These are phyloP conservation scores for Lepilemur septentrionalis DNA, from an alignment of 2,797 vertebrate genomes.

Conservation along the genomic window DNA sequence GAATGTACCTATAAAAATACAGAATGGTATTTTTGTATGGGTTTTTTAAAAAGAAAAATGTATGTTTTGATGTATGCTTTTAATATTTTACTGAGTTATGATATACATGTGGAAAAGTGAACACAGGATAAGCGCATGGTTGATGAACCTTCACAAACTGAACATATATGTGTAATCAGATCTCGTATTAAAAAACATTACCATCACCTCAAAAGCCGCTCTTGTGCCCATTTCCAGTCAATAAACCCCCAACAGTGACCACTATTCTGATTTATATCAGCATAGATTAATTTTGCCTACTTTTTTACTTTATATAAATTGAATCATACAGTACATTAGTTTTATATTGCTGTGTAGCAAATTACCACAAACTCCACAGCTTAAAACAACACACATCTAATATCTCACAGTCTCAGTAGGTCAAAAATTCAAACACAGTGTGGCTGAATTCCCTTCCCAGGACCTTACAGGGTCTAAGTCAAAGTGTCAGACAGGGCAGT, in stretches of 20 bases:
- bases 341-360: constrained; percentile 46
- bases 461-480: background rate
- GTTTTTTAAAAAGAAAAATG: background rate
- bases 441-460: background rate
- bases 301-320: constrained; percentile 43
- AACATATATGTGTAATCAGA: background rate
- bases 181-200: background rate
- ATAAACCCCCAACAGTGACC: background rate
- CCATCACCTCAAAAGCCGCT: background rate
- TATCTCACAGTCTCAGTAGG: background rate
- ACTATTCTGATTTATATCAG: constrained; percentile 2
- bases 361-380: background rate
- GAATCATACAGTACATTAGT: background rate
- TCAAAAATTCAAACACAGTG: constrained; percentile 25
- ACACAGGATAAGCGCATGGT: background rate
- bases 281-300: constrained; percentile 24
- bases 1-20: background rate
- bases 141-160: constrained; percentile 4
- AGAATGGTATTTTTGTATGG: background rate
- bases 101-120: background rate
- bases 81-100: background rate
- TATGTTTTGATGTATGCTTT: background rate
- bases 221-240: background rate
- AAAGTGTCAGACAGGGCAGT: background rate
- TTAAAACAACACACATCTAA: constrained; percentile 51